These are phyloP conservation scores for Littorina saxatilis DNA, from an alignment of 1,140 invertebrate genomes.

Conservation along the genomic window DNA sequence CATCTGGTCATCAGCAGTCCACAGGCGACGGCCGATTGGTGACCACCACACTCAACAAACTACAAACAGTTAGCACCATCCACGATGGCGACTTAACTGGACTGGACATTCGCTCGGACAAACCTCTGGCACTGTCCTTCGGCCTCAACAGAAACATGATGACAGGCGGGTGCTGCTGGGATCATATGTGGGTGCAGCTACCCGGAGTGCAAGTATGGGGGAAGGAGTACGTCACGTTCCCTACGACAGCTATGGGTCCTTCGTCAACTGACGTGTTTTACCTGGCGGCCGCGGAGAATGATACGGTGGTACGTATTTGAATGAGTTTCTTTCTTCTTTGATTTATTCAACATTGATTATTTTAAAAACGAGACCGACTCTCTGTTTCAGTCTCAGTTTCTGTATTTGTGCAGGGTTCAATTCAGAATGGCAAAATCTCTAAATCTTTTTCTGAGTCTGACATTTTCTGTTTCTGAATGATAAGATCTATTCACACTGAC, in stretches of 20 bases:
- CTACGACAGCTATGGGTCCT: background rate
- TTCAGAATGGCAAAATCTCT: background rate
- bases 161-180: background rate
- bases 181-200: slow-evolving; percentile 10
- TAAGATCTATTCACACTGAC: background rate
- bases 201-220: background rate
- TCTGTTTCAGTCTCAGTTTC: no score
- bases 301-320: background rate
- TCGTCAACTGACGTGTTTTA: background rate
- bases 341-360: no score
- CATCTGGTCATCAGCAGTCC: no score
- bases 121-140: background rate
- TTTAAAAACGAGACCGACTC: no score
- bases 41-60: background rate
- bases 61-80: background rate
- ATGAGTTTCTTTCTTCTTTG: no score
- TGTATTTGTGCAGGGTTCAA: background rate
- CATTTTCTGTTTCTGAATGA: background rate
- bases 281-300: background rate
- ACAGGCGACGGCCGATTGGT: background rate
- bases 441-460: background rate
- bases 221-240: slow-evolving; percentile 5
- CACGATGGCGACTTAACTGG: background rate
- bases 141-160: background rate
- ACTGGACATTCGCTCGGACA: background rate